phyloP scores from a whole-genome alignment of 2,797 vertebrate genomes.

The Cuculus canorus region DNA sequence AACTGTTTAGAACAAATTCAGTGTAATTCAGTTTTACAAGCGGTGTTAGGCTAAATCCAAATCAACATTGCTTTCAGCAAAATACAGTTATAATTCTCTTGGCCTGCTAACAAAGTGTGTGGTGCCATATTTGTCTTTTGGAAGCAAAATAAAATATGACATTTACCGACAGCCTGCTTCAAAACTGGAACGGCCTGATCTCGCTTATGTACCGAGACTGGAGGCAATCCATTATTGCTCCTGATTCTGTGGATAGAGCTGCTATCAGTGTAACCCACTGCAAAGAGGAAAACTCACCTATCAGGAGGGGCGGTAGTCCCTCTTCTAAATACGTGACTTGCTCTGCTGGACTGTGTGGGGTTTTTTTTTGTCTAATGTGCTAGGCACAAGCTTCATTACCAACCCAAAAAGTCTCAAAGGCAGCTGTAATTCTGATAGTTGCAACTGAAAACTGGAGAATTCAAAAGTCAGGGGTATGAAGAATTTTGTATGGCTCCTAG shows the following conservation, averaged over 20 bases:
- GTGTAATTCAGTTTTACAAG: conserved; percentile 68
- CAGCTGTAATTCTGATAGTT: neutral
- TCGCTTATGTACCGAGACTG: neutral
- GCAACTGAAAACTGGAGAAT: neutral
- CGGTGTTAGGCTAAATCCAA: conserved; percentile 62
- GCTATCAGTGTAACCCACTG: neutral
- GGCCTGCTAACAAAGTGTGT: conserved; percentile 18
- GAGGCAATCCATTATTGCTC: conserved; percentile 28
- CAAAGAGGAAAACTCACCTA: neutral
- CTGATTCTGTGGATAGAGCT: neutral
- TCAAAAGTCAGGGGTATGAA: neutral
- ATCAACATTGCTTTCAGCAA: conserved; percentile 66
- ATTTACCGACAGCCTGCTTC: conserved; percentile 62
- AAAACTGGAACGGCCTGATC: conserved; percentile 18
- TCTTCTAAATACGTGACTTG: neutral
- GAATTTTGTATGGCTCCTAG: neutral
- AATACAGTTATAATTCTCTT: conserved; percentile 44
- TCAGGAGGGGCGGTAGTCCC: neutral
- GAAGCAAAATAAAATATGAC: conserved; percentile 61
- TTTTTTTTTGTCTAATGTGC: neutral
- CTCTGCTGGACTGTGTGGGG: neutral
- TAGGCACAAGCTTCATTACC: neutral
- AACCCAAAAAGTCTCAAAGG: neutral
- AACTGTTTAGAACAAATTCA: conserved; percentile 32
- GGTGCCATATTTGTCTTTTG: conserved; percentile 50